Conservation (phyloP, 2,797 vertebrate genomes). For the Poeciliopsis presidionis region DNA sequence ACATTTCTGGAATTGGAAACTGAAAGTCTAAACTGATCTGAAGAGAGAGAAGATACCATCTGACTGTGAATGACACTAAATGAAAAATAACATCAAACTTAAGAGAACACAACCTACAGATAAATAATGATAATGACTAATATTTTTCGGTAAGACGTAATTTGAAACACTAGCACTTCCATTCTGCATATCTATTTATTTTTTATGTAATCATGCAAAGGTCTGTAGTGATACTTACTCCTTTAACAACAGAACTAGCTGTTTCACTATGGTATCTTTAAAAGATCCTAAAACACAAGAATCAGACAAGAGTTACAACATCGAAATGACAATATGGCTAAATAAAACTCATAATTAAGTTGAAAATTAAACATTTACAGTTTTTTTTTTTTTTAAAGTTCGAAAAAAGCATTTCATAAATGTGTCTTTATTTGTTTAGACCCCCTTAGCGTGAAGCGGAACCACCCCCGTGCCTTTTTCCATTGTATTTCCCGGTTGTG, state of each 20-base stretch:
- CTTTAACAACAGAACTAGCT: neutral
- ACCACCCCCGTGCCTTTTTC: too few relatives aligned
- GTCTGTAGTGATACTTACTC: slow-evolving; percentile 4
- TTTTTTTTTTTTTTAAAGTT: neutral
- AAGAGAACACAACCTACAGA: neutral
- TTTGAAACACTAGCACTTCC: neutral
- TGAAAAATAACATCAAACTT: neutral
- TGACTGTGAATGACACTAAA: neutral
- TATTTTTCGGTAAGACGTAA: neutral
- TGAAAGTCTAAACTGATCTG: neutral
- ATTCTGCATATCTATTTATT: neutral
- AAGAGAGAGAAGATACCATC: neutral
- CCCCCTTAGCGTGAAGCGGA: too few relatives aligned
- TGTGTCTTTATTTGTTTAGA: neutral
- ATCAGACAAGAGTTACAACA: neutral
- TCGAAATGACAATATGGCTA: neutral
- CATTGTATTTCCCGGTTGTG: too few relatives aligned
- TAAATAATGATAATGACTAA: neutral
- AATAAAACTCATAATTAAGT: neutral
- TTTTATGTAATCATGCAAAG: neutral
- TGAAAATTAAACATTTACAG: neutral
- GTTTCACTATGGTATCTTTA: neutral
- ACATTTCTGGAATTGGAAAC: neutral
- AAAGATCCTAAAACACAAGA: neutral
- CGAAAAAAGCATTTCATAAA: neutral